Evolutionary conservation across 2,797 vertebrate genomes (phyloP).

Genomic region (Coregonus ussuriensis): DNA sequence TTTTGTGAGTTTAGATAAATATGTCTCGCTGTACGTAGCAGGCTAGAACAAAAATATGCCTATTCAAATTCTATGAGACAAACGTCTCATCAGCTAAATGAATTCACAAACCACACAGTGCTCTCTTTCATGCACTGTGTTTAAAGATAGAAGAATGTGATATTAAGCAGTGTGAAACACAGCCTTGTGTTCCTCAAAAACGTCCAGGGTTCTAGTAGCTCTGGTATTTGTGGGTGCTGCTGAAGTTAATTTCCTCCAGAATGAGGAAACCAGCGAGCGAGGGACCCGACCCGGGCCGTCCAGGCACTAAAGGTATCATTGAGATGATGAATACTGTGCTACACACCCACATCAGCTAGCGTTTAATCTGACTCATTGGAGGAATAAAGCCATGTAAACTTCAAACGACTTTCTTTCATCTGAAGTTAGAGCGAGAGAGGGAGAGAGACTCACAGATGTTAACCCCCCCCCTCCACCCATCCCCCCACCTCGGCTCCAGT

Average conservation of each 20-base stretch:
- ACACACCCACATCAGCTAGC: constrained; percentile 53
- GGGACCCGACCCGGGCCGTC: constrained; percentile 23
- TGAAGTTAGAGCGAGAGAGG: constrained; percentile 39
- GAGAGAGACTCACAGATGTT: constrained; percentile 49
- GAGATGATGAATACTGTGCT: constrained; percentile 68
- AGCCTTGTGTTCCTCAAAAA: constrained; percentile 22
- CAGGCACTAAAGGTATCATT: constrained; percentile 69
- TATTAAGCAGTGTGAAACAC: constrained; percentile 29
- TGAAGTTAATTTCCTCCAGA: constrained; percentile 70
- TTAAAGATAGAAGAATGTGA: background rate
- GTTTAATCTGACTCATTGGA: constrained; percentile 73
- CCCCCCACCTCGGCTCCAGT: constrained; percentile 8
- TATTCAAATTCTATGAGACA: background rate
- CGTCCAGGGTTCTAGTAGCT: background rate
- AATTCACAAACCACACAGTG: background rate
- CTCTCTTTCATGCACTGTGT: background rate
- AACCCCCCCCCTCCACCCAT: constrained; percentile 11
- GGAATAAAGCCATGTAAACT: constrained; percentile 68
- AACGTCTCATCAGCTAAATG: background rate
- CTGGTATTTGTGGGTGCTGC: background rate
- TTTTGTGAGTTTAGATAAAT: too few species aligned
- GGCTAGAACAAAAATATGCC: constrained; percentile 17
- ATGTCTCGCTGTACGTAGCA: constrained; percentile 15
- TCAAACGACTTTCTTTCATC: constrained; percentile 70
- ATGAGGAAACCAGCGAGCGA: constrained; percentile 21